Percentiles rank a stretch among this genome's conserved stretches.
phyloP scores from a whole-genome alignment of 2,888 invertebrate genomes.

The Teinopalpus imperialis region DNA sequence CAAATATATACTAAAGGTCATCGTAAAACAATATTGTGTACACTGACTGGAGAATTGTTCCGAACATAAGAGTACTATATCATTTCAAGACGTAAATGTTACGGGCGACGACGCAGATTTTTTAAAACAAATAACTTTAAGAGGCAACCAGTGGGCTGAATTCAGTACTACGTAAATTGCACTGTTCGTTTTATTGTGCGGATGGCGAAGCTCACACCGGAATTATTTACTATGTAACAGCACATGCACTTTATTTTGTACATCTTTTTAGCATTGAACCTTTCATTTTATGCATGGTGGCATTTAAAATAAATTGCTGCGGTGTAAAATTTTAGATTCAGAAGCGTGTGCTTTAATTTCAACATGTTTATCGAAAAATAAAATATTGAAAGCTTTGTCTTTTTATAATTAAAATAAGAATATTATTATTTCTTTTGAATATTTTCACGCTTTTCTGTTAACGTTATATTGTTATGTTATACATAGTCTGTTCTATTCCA shows the following conservation, averaged over 20 bases:
- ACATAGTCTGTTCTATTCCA: too few species aligned
- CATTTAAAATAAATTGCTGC: slow-evolving; percentile 37
- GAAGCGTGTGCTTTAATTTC: background rate
- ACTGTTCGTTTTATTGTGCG: slow-evolving; percentile 77
- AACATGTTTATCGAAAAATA: background rate
- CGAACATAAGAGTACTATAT: too few species aligned
- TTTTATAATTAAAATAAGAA: too few species aligned
- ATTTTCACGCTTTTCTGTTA: too few species aligned
- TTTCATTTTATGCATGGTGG: slow-evolving; percentile 50
- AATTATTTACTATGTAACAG: slow-evolving; percentile 79
- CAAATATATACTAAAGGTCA: too few species aligned
- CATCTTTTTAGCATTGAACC: slow-evolving; percentile 63
- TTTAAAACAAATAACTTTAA: slow-evolving; percentile 51
- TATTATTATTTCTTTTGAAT: too few species aligned
- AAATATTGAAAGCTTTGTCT: too few species aligned
- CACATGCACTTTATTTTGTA: slow-evolving; percentile 71
- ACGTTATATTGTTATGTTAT: too few species aligned
- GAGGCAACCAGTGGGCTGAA: slow-evolving; percentile 63
- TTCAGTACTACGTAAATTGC: slow-evolving; percentile 75
- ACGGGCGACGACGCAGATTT: background rate
- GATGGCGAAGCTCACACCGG: slow-evolving; percentile 67
- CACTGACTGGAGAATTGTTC: too few species aligned
- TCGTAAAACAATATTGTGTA: too few species aligned
- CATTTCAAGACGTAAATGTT: background rate
- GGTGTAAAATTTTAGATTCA: slow-evolving; percentile 12